Evolutionary conservation across 2,888 invertebrate species (phyloP).

Genomic region (Noctua fimbriata): DNA sequence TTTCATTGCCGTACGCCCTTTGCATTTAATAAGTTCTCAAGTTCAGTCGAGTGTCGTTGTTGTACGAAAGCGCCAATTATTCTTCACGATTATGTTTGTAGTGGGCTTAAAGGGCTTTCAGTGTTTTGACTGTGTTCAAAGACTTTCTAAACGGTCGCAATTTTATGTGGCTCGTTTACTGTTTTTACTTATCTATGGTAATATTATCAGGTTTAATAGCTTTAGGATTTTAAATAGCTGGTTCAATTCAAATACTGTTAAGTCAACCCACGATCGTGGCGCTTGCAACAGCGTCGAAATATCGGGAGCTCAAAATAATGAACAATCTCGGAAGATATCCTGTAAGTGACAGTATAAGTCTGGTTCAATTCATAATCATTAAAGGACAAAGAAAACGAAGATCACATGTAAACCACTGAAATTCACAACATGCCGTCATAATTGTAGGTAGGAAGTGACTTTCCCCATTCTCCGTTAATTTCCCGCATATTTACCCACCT

Average conservation of each 20-base stretch:
- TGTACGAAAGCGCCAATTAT: constrained; percentile 58
- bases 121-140: constrained; percentile 54
- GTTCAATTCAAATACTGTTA: no score
- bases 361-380: neutral
- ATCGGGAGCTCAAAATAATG: no score
- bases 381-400: constrained; percentile 24
- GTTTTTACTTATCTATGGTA: constrained; percentile 41
- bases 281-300: no score
- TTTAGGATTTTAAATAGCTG: constrained; percentile 18
- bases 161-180: constrained; percentile 48
- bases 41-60: constrained; percentile 52
- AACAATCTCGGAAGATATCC: no score
- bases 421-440: constrained; percentile 21
- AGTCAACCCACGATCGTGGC: no score
- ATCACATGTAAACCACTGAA: constrained; percentile 14
- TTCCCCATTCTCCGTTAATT: constrained; percentile 80
- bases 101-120: constrained; percentile 45
- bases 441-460: constrained; percentile 35
- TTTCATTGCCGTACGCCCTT: constrained; percentile 58
- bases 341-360: no score
- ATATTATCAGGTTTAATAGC: constrained; percentile 31
- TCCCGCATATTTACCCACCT: constrained; percentile 80
- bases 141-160: constrained; percentile 31
- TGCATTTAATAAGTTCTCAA: constrained; percentile 56
- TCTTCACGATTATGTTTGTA: constrained; percentile 50